Percentiles rank a stretch among this genome's conserved stretches.
Conservation (phyloP, 1,140 invertebrate genomes). For the Trichonephila clavata region DNA sequence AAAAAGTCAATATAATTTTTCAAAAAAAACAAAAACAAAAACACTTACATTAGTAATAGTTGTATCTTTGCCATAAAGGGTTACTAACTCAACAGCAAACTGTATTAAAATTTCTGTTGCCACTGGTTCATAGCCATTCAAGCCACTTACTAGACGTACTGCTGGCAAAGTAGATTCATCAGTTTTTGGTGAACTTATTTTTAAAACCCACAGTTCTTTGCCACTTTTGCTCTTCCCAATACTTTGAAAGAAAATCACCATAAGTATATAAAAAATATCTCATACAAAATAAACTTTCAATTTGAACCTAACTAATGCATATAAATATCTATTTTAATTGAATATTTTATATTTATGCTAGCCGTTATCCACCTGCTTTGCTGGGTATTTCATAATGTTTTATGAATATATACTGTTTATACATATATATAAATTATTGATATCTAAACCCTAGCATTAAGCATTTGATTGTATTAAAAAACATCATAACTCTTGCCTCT, state of each 20-base stretch:
- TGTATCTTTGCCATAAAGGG: conserved; percentile 79
- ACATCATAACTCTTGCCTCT: no score
- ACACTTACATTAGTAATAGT: conserved; percentile 74
- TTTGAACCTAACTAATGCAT: background rate
- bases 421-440: no score
- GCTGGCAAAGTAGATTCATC: conserved; percentile 79
- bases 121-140: conserved; percentile 84
- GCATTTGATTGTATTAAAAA: no score
- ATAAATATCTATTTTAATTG: background rate
- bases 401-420: no score
- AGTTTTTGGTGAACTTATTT: conserved; percentile 68
- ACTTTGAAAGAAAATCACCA: background rate
- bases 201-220: conserved; percentile 77
- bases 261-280: background rate
- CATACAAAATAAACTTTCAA: background rate
- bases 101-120: conserved; percentile 83
- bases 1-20: background rate
- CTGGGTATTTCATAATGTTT: no score
- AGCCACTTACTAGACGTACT: conserved; percentile 83
- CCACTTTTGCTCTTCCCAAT: conserved; percentile 76
- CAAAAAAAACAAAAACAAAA: conserved; percentile 1
- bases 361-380: no score
- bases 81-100: conserved; percentile 82
- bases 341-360: background rate
- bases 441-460: no score